A percentile compares a stretch with the other conserved stretches of the same genome.
phyloP scores from a whole-genome alignment of 1,140 invertebrate species.

The Drosophila ohnishii region DNA sequence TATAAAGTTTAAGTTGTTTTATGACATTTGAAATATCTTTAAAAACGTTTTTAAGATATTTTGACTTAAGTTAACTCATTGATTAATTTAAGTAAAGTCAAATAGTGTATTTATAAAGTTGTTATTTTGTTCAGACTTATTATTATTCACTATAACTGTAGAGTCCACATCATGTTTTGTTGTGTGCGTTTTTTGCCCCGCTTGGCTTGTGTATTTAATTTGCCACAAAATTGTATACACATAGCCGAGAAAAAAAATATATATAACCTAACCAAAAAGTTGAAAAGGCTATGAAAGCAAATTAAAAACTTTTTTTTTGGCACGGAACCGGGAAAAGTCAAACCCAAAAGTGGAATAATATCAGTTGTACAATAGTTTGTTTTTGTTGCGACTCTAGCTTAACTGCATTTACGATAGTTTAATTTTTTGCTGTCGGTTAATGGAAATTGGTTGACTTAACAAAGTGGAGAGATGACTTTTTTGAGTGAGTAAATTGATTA shows the following conservation, averaged over 20 bases:
- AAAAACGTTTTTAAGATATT: background rate
- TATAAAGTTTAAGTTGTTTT: background rate
- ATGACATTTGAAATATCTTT: background rate
- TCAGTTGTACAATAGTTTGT: slow-evolving; percentile 37
- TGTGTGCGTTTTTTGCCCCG: slow-evolving; percentile 21
- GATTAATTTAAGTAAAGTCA: background rate
- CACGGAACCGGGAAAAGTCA: slow-evolving; percentile 18
- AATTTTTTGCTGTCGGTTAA: slow-evolving; percentile 11
- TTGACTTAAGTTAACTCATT: background rate
- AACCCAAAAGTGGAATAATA: slow-evolving; percentile 53
- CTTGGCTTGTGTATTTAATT: slow-evolving; percentile 75
- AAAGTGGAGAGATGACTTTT: slow-evolving; percentile 2
- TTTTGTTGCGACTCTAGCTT: slow-evolving; percentile 13
- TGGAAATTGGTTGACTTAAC: slow-evolving; percentile 33
- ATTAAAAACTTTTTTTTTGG: slow-evolving; percentile 65
- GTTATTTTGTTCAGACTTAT: background rate
- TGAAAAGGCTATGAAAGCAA: slow-evolving; percentile 68
- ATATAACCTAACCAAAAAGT: slow-evolving; percentile 31
- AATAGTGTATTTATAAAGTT: background rate
- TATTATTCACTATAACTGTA: slow-evolving; percentile 1
- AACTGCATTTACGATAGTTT: slow-evolving; percentile 12
- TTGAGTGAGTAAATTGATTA: slow-evolving; percentile 3
- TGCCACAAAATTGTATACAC: slow-evolving; percentile 77
- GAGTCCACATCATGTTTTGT: slow-evolving; percentile 10
- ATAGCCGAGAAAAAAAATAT: slow-evolving; percentile 35